Conservation (phyloP, 2,888 invertebrate species). For the Melipona bicolor region DNA sequence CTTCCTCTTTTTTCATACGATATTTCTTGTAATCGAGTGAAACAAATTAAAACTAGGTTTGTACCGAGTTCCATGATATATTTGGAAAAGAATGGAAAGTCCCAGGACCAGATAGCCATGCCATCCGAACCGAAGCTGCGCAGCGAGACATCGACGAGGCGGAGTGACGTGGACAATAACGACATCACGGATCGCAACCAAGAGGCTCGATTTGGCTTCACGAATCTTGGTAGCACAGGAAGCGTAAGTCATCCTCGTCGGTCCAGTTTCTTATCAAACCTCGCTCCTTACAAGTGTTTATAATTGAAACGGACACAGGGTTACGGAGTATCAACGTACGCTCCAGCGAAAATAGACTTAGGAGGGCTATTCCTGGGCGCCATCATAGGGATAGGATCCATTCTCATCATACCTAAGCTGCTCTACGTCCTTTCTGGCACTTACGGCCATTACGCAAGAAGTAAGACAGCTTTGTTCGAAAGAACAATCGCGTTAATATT, state of each 20-base stretch:
- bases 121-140: constrained; percentile 71
- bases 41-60: constrained; percentile 77
- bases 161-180: constrained; percentile 65
- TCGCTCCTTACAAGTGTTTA: not conserved
- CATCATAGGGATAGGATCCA: constrained; percentile 92
- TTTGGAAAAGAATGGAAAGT: constrained; percentile 75
- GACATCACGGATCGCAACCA: constrained; percentile 77
- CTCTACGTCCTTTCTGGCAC: constrained; percentile 89
- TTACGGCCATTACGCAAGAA: constrained; percentile 89
- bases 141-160: constrained; percentile 68
- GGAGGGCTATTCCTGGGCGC: constrained; percentile 93
- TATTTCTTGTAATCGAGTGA: not conserved
- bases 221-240: constrained; percentile 80
- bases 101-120: constrained; percentile 79
- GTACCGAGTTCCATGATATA: constrained; percentile 83
- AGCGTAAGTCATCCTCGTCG: constrained; percentile 72
- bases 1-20: not conserved
- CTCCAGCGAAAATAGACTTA: constrained; percentile 91
- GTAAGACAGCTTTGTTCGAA: constrained; percentile 84
- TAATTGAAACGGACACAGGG: constrained; percentile 62
- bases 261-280: not conserved
- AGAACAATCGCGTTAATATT: not conserved
- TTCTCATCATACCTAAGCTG: constrained; percentile 92
- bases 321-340: constrained; percentile 87
- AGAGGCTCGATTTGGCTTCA: constrained; percentile 83